These are phyloP conservation scores for Lagodon rhomboides DNA, from an alignment of 2,797 vertebrate species.

Conservation along the genomic window DNA sequence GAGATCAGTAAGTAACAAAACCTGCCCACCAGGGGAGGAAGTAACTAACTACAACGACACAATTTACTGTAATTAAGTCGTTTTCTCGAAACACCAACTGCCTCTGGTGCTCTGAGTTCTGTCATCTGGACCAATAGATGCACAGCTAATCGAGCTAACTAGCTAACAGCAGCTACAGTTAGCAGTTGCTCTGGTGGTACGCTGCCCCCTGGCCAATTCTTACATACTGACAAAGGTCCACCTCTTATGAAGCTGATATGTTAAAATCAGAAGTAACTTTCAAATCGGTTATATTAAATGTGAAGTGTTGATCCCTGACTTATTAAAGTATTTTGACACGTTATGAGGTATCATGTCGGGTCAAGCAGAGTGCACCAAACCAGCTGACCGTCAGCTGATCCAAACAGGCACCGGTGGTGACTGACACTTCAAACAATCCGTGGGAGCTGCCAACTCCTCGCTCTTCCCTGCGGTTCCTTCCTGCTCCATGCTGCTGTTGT, in stretches of 20 bases:
- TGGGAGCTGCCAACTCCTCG: slow-evolving; percentile 35
- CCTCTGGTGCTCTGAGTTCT: too few relatives aligned
- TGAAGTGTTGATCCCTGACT: neutral
- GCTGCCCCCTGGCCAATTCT: too few relatives aligned
- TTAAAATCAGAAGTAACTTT: neutral
- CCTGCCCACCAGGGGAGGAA: too few relatives aligned
- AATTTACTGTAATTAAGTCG: too few relatives aligned
- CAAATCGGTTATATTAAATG: neutral
- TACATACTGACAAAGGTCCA: too few relatives aligned
- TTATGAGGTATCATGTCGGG: slow-evolving; percentile 33
- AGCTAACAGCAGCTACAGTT: too few relatives aligned
- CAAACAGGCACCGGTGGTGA: slow-evolving; percentile 44
- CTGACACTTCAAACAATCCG: slow-evolving; percentile 53
- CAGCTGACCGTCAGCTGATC: slow-evolving; percentile 59
- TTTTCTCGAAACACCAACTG: too few relatives aligned
- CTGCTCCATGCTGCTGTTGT: slow-evolving; percentile 29
- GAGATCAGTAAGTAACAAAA: too few relatives aligned
- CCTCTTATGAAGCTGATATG: neutral
- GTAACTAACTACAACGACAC: too few relatives aligned
- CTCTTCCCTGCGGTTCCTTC: slow-evolving; percentile 43
- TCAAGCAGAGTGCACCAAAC: slow-evolving; percentile 44
- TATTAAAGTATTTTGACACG: slow-evolving; percentile 39
- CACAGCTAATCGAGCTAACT: too few relatives aligned
- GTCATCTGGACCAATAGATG: too few relatives aligned
- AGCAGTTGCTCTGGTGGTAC: too few relatives aligned